phyloP scores from a whole-genome alignment of 2,888 invertebrate species.

The Lasioglossum villosulum region DNA sequence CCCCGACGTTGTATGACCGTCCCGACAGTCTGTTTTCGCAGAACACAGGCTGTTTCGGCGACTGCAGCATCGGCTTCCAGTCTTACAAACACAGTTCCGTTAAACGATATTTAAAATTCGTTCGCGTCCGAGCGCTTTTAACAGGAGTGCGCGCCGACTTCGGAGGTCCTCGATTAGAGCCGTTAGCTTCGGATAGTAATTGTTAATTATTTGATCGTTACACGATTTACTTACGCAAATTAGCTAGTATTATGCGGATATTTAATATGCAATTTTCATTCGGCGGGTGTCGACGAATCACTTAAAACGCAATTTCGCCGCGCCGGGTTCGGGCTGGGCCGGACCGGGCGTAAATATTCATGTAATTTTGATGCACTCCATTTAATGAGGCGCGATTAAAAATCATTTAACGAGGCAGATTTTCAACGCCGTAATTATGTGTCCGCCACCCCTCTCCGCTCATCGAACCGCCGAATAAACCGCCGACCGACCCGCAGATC shows the following conservation, averaged over 20 bases:
- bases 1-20: slow-evolving; percentile 48
- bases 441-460: neutral
- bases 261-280: slow-evolving; percentile 56
- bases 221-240: slow-evolving; percentile 44
- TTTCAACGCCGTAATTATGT: slow-evolving; percentile 36
- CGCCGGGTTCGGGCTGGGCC: neutral
- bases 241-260: slow-evolving; percentile 42
- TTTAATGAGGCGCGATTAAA: slow-evolving; percentile 58
- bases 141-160: neutral
- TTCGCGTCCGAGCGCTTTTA: neutral
- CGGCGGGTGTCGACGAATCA: slow-evolving; percentile 34
- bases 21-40: slow-evolving; percentile 39
- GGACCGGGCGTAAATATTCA: slow-evolving; percentile 53
- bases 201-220: slow-evolving; percentile 55
- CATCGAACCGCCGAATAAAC: neutral
- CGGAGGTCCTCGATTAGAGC: neutral
- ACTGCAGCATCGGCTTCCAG: neutral
- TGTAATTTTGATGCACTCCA: slow-evolving; percentile 59
- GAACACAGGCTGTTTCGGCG: neutral
- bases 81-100: neutral
- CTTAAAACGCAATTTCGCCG: slow-evolving; percentile 48
- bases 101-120: neutral
- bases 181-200: neutral
- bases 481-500: neutral
- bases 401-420: slow-evolving; percentile 54